A percentile compares a stretch with the other conserved stretches of the same genome.
Conservation (phyloP, 2,113 vertebrate species). For the Herpetotheres cachinnans region DNA sequence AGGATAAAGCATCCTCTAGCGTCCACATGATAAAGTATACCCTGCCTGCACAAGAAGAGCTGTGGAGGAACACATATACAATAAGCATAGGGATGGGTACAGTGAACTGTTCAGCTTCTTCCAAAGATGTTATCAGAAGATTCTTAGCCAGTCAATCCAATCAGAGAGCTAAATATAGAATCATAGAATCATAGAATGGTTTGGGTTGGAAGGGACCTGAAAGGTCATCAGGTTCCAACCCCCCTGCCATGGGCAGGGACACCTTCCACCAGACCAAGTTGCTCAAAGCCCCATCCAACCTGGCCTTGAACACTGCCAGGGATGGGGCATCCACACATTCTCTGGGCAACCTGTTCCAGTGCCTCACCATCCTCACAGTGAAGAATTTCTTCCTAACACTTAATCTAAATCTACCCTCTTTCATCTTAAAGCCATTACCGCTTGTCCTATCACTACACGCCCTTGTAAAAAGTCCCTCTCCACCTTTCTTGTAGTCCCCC, state of each 20-base stretch:
- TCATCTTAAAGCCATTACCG: background rate
- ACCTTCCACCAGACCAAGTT: background rate
- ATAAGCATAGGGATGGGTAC: background rate
- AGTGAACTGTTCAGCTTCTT: background rate
- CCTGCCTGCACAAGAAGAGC: background rate
- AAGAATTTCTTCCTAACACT: background rate
- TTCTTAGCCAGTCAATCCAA: background rate
- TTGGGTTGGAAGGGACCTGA: background rate
- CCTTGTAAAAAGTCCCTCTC: background rate
- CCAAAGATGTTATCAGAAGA: background rate
- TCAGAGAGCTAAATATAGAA: background rate
- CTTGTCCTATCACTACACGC: background rate
- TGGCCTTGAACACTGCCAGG: background rate
- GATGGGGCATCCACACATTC: too few relatives aligned
- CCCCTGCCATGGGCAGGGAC: background rate
- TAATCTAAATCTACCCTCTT: background rate
- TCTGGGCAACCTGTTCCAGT: background rate
- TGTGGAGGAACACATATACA: background rate
- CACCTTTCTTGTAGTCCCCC: background rate
- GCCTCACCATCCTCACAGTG: background rate
- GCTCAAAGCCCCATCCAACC: background rate
- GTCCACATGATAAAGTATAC: background rate
- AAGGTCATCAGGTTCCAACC: accelerated
- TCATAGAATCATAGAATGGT: background rate
- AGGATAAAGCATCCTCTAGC: background rate